phyloP scores from a whole-genome alignment of 2,797 vertebrate genomes.

The Scomberomorus guttatus region DNA sequence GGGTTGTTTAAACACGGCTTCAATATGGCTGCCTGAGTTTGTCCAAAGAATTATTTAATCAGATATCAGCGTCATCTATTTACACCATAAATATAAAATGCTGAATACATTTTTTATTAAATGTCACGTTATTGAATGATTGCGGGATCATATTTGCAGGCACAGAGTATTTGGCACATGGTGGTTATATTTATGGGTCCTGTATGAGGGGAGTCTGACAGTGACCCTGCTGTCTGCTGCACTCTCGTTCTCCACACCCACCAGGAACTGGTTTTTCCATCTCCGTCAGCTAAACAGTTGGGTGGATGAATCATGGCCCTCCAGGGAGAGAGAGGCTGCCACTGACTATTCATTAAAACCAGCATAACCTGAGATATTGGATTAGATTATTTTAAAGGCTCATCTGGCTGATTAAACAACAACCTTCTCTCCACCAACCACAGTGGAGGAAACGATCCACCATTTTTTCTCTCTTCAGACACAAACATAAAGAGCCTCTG shows the following conservation, averaged over 20 bases:
- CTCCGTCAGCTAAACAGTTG: constrained; percentile 24
- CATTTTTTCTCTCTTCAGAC: neutral
- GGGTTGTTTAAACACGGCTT: neutral
- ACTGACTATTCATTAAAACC: constrained; percentile 49
- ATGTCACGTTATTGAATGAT: too few relatives aligned
- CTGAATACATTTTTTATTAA: too few relatives aligned
- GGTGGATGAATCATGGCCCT: constrained; percentile 59
- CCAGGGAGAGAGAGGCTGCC: constrained; percentile 33
- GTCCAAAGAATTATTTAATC: neutral
- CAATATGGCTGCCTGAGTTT: neutral
- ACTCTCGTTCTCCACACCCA: constrained; percentile 50
- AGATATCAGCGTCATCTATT: neutral
- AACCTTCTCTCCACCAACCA: neutral
- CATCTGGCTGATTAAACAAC: constrained; percentile 37
- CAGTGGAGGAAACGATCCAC: too few relatives aligned
- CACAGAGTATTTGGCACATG: too few relatives aligned
- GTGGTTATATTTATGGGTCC: neutral
- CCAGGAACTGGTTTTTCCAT: constrained; percentile 59
- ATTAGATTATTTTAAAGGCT: constrained; percentile 43
- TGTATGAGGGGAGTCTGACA: neutral
- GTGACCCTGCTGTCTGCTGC: constrained; percentile 29
- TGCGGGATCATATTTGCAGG: too few relatives aligned
- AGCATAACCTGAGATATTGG: constrained; percentile 21
- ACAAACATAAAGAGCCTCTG: too few relatives aligned
- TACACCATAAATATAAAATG: neutral